phyloP scores from a whole-genome alignment of 2,888 invertebrate genomes.

The Ochropleura leucogaster region DNA sequence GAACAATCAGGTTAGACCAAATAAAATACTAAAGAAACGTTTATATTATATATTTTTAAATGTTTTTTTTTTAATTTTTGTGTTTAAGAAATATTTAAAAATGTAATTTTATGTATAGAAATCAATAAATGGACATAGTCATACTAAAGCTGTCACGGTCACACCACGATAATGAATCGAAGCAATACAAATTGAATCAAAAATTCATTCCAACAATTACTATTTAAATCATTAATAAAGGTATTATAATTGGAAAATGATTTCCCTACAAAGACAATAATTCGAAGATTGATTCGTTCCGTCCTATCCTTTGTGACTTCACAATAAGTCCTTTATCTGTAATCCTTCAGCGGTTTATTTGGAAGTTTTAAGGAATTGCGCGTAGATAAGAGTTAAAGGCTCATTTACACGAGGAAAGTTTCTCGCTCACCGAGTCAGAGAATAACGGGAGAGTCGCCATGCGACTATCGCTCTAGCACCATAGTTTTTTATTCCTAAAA shows the following conservation, averaged over 20 bases:
- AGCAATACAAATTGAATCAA: constrained; percentile 29
- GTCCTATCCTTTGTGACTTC: constrained; percentile 55
- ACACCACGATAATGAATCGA: constrained; percentile 38
- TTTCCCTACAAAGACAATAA: constrained; percentile 58
- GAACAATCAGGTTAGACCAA: not conserved
- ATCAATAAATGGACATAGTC: too few species aligned
- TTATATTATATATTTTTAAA: too few species aligned
- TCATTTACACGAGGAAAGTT: constrained; percentile 1
- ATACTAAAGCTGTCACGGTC: constrained; percentile 21
- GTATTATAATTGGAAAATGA: constrained; percentile 52
- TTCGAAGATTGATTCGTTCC: constrained; percentile 63
- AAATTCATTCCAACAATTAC: constrained; percentile 31
- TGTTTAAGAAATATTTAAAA: too few species aligned
- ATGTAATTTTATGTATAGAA: too few species aligned
- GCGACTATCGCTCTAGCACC: not conserved
- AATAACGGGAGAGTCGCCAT: not conserved
- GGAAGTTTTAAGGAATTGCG: constrained; percentile 63
- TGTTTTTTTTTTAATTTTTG: too few species aligned
- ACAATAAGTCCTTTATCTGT: constrained; percentile 59
- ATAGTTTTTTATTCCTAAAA: too few species aligned
- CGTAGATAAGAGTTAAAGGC: constrained; percentile 58
- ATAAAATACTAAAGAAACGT: not conserved
- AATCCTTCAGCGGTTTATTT: constrained; percentile 66
- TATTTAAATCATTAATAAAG: constrained; percentile 33
- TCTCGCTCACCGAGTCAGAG: not conserved